Percentiles rank a stretch among this genome's conserved stretches.
phyloP scores from a whole-genome alignment of 2,797 vertebrate species.

The Hylomyscus alleni region DNA sequence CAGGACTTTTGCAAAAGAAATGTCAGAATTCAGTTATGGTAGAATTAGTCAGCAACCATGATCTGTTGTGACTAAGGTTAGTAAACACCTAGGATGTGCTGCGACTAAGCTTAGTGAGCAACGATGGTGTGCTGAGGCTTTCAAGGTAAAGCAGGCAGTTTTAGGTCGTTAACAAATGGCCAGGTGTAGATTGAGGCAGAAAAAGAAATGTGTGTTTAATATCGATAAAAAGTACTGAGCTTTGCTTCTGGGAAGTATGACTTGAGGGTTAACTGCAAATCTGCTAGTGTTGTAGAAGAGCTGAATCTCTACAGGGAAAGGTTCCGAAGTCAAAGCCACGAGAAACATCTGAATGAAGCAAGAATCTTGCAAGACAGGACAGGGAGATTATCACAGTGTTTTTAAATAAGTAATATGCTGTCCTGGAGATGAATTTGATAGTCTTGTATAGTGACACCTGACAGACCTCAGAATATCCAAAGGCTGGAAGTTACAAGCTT shows the following conservation, averaged over 20 bases:
- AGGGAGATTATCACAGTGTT: slow-evolving; percentile 57
- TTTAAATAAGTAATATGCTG: slow-evolving; percentile 81
- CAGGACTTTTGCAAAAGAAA: slow-evolving; percentile 39
- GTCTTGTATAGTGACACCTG: slow-evolving; percentile 42
- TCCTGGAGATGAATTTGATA: slow-evolving; percentile 75
- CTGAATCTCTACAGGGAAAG: background rate
- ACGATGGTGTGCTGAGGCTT: background rate
- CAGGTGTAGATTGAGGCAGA: background rate
- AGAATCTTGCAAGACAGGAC: slow-evolving; percentile 42
- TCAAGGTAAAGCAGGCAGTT: slow-evolving; percentile 44
- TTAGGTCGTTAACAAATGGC: slow-evolving; percentile 44
- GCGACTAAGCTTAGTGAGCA: background rate
- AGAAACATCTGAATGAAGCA: slow-evolving; percentile 67
- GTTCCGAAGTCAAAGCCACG: background rate
- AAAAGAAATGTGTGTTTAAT: slow-evolving; percentile 43
- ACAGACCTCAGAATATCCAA: slow-evolving; percentile 71
- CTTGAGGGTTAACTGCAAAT: slow-evolving; percentile 34
- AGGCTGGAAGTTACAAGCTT: slow-evolving; percentile 70
- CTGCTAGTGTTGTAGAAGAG: background rate
- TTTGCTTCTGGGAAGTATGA: slow-evolving; percentile 27
- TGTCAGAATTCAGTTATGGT: slow-evolving; percentile 15
- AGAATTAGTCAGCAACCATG: background rate
- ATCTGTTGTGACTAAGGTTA: background rate
- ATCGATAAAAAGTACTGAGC: background rate
- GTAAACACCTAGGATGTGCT: background rate